Percentiles rank a stretch among this genome's conserved stretches.
phyloP scores from a whole-genome alignment of 2,113 vertebrate species.

The Corythoichthys haematopterus region DNA sequence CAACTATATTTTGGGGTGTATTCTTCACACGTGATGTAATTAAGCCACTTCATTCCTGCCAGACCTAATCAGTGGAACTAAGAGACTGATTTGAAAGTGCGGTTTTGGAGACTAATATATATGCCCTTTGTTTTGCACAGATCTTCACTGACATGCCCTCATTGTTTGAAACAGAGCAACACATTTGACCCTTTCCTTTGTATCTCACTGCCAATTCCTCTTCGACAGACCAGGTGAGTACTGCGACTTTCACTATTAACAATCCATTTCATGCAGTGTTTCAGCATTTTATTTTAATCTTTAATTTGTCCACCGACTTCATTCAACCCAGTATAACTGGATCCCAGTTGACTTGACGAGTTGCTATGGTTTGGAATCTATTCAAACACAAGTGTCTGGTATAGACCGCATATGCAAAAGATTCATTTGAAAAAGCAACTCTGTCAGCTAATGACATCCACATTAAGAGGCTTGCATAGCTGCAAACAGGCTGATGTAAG shows the following conservation, averaged over 20 bases:
- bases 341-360: not conserved
- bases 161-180: constrained; percentile 94
- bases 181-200: constrained; percentile 96
- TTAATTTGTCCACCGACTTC: too few relatives aligned
- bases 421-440: not conserved
- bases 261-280: not conserved
- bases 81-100: constrained; percentile 14
- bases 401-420: not conserved
- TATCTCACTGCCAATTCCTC: constrained; percentile 89
- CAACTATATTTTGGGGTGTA: constrained; percentile 22
- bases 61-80: constrained; percentile 15
- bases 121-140: constrained; percentile 56
- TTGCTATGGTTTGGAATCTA: not conserved
- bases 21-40: constrained; percentile 27
- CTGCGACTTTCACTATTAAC: not conserved
- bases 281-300: not conserved
- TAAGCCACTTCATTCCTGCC: constrained; percentile 19
- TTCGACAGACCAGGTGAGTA: constrained; percentile 89
- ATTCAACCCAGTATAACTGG: not conserved
- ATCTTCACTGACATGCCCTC: constrained; percentile 92
- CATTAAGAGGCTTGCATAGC: constrained; percentile 1
- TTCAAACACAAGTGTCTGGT: not conserved
- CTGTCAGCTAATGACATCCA: constrained; percentile 5
- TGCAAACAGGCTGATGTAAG: not conserved
- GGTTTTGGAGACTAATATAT: not conserved